phyloP scores from a whole-genome alignment of 2,113 vertebrate genomes.

The Eudyptes chrysolophus region DNA sequence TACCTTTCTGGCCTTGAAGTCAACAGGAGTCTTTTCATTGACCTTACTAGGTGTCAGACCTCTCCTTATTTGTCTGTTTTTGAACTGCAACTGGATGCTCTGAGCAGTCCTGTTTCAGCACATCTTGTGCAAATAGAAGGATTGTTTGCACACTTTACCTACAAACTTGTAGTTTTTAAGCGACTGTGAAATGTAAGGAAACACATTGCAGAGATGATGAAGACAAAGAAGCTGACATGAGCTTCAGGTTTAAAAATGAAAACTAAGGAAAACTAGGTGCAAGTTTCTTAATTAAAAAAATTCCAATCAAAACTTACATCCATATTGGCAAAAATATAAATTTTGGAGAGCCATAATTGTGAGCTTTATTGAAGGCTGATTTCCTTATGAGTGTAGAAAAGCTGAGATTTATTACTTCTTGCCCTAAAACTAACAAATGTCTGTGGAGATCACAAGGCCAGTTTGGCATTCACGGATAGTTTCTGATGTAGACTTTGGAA shows the following conservation, averaged over 20 bases:
- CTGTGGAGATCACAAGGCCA: slow-evolving; percentile 29
- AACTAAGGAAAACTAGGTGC: background rate
- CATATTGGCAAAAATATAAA: background rate
- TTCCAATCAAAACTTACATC: background rate
- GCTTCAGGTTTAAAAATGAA: background rate
- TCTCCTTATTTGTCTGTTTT: background rate
- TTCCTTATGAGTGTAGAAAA: slow-evolving; percentile 27
- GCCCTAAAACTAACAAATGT: slow-evolving; percentile 45
- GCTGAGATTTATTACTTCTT: slow-evolving; percentile 56
- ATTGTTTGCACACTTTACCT: background rate
- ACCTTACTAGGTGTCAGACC: background rate
- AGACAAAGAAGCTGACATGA: background rate
- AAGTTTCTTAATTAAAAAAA: background rate
- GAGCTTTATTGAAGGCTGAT: slow-evolving; percentile 3
- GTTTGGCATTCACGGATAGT: slow-evolving; percentile 46
- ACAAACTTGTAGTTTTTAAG: background rate
- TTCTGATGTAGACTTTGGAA: slow-evolving; percentile 60
- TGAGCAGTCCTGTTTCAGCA: background rate
- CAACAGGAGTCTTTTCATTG: background rate
- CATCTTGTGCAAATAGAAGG: background rate
- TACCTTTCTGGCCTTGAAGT: background rate
- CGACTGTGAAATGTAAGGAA: background rate
- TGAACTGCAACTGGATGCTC: background rate
- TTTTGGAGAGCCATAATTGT: background rate
- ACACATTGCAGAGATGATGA: background rate